phyloP scores from a whole-genome alignment of 2,797 vertebrate species.

The Smutsia gigantea region DNA sequence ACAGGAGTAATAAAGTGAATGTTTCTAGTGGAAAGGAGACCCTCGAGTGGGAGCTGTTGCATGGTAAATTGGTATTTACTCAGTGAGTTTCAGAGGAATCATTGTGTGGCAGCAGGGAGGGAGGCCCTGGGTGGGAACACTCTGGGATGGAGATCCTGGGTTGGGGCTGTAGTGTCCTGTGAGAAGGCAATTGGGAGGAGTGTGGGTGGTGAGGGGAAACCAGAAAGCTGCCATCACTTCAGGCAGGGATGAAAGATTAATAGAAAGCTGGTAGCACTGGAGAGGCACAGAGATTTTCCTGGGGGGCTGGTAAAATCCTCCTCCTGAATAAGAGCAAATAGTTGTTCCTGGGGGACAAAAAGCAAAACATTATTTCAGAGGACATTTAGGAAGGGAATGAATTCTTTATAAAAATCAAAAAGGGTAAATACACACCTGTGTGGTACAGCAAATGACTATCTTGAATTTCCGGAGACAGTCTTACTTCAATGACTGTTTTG shows the following conservation, averaged over 20 bases:
- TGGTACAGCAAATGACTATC: not conserved
- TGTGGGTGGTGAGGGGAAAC: not conserved
- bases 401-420: not conserved
- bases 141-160: not conserved
- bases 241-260: not conserved
- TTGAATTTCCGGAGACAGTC: not conserved
- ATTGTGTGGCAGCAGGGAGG: not conserved
- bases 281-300: too few relatives aligned
- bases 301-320: not conserved
- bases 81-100: not conserved
- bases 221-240: not conserved
- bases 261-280: not conserved
- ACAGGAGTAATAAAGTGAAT: accelerated
- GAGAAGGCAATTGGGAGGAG: not conserved
- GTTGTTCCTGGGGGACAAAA: not conserved
- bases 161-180: not conserved
- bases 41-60: not conserved
- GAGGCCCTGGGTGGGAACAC: not conserved
- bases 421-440: not conserved
- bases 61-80: not conserved
- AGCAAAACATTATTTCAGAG: not conserved
- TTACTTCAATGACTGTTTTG: not conserved
- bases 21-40: not conserved
- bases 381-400: not conserved
- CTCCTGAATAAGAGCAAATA: not conserved